Conservation (phyloP, 1,140 invertebrate species). For the Aphis craccivora region DNA sequence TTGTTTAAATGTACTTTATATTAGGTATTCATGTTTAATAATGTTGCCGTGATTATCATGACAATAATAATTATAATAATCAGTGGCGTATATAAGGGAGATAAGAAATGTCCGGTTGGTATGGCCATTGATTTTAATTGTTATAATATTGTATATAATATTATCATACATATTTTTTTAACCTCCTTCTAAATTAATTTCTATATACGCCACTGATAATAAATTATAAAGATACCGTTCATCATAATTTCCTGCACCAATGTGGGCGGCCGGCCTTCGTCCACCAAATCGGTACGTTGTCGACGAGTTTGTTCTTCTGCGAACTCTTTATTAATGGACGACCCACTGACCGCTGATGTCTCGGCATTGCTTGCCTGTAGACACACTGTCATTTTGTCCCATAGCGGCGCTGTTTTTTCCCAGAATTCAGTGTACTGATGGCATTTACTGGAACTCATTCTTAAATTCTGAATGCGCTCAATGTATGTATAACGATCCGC, state of each 20-base stretch:
- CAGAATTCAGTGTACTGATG: background rate
- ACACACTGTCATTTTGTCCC: background rate
- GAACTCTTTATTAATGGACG: background rate
- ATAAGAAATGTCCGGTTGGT: too few species aligned
- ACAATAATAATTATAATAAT: background rate
- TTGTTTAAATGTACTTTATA: too few species aligned
- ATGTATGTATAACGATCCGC: background rate
- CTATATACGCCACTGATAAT: too few species aligned
- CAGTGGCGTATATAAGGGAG: too few species aligned
- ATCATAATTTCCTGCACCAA: background rate
- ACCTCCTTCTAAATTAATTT: too few species aligned
- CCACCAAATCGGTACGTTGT: background rate
- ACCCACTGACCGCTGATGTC: background rate
- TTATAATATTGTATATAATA: too few species aligned
- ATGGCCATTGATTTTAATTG: too few species aligned
- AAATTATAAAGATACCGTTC: background rate
- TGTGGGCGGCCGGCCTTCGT: background rate
- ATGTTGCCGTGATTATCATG: too few species aligned
- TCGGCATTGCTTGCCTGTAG: background rate
- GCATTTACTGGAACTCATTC: background rate
- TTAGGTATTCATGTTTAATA: too few species aligned
- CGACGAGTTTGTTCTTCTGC: background rate
- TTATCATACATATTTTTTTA: too few species aligned
- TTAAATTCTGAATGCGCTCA: background rate
- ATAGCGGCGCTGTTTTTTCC: background rate